Evolutionary conservation across 92 coral and sea anemone genomes (phyloP), one percentile per base, ranked within the genome.

Genomic region (Paragorgia papillata): DNA sequence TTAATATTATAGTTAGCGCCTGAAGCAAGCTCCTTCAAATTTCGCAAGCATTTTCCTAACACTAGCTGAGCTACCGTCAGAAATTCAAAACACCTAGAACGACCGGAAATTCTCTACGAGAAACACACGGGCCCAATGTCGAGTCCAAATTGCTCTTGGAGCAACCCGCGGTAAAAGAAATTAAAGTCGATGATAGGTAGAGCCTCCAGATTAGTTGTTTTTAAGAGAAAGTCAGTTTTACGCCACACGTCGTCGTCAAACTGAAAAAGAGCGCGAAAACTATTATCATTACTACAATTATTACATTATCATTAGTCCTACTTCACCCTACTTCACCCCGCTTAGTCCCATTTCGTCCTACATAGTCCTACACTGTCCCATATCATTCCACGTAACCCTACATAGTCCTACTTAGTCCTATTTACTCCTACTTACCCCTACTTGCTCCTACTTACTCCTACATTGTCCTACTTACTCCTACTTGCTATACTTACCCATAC

Each of bases 121-220:
- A 88, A 90, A 54, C 97, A 90, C 17, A 85, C 97, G 44, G 92
- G 97, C 19, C 92, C 97, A 24, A 90, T 85, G 62, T 90, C 86
- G 48, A 87, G 84, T 56, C 97, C 97, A 68, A 90, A 87, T 74
- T 88, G 87, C 76, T 90, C 97, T 34, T 69, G 82, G 25, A 56
- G 39, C 1, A 88, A 69, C 33, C 88, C 89, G 55, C 97, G 85
- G 68, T 88, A 91, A 67, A 77, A 88, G 80, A 88, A 90, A 20
- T 86, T 60, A 63, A 88, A 76, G 81, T 90, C 97, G 67, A 75
- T 87, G 22, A 90, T 78, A 28, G 97, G 97, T 3, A 90, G 88
- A 21, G 81, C 80, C 55, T 70, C 85, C 49, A 88, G 84, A 66
- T 74, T 88, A 19, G 84, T 79, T 34, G 86, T 85, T 15, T 82